phyloP scores from a whole-genome alignment of 2,113 vertebrate species.

The Periophthalmodon schlosseri region DNA sequence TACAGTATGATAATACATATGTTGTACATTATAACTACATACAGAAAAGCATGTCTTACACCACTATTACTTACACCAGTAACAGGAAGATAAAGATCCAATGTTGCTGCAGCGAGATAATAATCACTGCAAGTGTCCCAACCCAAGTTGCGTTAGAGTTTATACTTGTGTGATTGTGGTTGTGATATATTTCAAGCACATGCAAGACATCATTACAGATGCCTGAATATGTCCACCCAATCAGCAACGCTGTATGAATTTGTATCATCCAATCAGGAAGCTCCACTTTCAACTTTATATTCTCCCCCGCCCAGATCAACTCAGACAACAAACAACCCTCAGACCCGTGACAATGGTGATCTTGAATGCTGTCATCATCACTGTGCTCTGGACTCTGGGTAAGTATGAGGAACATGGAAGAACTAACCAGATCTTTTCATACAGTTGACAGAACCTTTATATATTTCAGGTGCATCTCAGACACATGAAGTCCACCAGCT shows the following conservation, averaged over 20 bases:
- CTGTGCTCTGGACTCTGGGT: slow-evolving; percentile 7
- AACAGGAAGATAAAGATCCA: too few relatives aligned
- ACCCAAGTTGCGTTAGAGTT: too few relatives aligned
- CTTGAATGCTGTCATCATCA: background rate
- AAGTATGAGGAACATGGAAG: background rate
- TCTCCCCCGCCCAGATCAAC: background rate
- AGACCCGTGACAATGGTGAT: background rate
- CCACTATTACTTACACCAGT: too few relatives aligned
- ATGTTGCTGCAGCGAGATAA: too few relatives aligned
- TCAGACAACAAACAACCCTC: background rate
- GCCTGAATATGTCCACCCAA: background rate
- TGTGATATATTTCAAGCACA: too few relatives aligned
- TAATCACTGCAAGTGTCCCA: too few relatives aligned
- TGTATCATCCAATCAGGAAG: background rate
- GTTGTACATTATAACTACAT: too few relatives aligned
- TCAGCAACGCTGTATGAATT: background rate
- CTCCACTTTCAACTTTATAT: background rate
- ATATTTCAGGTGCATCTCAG: background rate
- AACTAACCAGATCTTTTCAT: background rate
- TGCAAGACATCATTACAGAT: background rate
- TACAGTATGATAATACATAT: too few relatives aligned
- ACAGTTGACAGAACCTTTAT: background rate
- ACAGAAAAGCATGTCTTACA: too few relatives aligned
- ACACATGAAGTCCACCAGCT: background rate
- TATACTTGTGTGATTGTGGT: too few relatives aligned